A percentile compares a stretch with the other conserved stretches of the same genome.
Conservation (phyloP, 1,140 invertebrate species). For the Cyrtorhinus lividipennis region DNA sequence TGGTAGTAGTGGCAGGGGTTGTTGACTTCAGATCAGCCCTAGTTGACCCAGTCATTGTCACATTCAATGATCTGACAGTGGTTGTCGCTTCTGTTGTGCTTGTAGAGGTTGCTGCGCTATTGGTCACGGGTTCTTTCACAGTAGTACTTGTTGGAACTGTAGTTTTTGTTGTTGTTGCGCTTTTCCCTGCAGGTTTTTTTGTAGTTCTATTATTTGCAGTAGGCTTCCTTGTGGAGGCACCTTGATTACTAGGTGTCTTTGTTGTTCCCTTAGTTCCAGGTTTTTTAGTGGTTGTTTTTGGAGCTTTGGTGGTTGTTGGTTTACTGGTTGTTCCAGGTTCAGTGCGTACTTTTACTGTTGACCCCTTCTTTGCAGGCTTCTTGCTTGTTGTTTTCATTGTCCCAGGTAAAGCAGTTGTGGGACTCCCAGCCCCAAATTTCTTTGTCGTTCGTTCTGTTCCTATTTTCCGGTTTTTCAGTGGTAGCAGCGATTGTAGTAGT, state of each 20-base stretch:
- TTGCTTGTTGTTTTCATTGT: constrained; percentile 7
- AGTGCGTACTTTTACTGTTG: neutral
- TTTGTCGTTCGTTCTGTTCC: constrained; percentile 15
- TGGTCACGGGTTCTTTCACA: neutral
- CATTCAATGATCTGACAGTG: neutral
- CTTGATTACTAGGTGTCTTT: neutral
- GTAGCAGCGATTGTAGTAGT: no score
- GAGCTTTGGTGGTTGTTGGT: constrained; percentile 12
- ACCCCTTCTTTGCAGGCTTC: neutral
- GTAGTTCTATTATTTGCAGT: neutral
- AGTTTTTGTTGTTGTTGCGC: constrained; percentile 10
- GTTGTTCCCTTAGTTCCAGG: constrained; percentile 12
- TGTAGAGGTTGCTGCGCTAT: constrained; percentile 2
- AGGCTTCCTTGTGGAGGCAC: neutral
- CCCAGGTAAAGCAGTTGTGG: constrained; percentile 1
- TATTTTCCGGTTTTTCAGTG: constrained; percentile 10
- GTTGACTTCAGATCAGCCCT: neutral
- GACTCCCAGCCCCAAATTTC: neutral
- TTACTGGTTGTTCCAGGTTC: constrained; percentile 7
- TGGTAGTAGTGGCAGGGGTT: constrained; percentile 10
- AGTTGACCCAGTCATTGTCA: neutral
- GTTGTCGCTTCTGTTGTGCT: constrained; percentile 10
- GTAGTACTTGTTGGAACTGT: constrained; percentile 3
- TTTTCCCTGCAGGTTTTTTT: constrained; percentile 10
- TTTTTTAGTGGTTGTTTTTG: constrained; percentile 15